phyloP scores from a whole-genome alignment of 1,140 invertebrate genomes.

The Ceratina calcarata region DNA sequence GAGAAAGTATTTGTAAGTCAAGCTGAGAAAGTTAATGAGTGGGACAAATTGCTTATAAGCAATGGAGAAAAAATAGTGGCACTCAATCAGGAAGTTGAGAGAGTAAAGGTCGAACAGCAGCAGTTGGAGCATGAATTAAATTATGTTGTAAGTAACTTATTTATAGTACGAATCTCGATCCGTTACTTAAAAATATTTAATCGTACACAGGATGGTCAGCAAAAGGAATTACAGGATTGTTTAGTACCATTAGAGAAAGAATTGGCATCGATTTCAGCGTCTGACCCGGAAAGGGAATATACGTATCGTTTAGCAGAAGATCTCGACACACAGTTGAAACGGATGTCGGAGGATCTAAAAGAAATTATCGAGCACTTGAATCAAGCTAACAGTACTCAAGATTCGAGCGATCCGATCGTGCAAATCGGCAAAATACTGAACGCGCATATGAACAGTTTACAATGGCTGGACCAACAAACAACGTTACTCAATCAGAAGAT shows the following conservation, averaged over 20 bases:
- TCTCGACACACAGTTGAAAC: conserved; percentile 94
- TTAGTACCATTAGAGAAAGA: conserved; percentile 92
- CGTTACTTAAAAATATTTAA: not conserved
- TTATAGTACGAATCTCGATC: not conserved
- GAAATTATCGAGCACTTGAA: conserved; percentile 97
- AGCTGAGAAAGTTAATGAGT: conserved; percentile 95
- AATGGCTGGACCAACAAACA: conserved; percentile 93
- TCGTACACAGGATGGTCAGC: conserved; percentile 84
- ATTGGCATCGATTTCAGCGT: conserved; percentile 85
- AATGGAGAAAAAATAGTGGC: conserved; percentile 96
- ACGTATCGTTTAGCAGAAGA: conserved; percentile 93
- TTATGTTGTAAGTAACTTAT: conserved; percentile 85
- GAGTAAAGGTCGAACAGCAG: conserved; percentile 93
- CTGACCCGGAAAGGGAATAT: conserved; percentile 92
- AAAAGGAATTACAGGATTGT: conserved; percentile 94
- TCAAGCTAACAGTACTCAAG: conserved; percentile 90
- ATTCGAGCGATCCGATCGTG: conserved; percentile 92
- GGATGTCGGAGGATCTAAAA: conserved; percentile 96
- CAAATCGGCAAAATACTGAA: conserved; percentile 97
- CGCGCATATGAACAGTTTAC: conserved; percentile 97
- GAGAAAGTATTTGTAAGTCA: conserved; percentile 96
- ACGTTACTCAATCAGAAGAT: conserved; percentile 88
- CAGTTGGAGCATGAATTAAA: conserved; percentile 96
- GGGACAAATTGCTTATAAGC: conserved; percentile 93
- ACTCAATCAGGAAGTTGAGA: conserved; percentile 91